Evolutionary conservation across 1,140 invertebrate species (phyloP).

Genomic region (Panagrolaimus sp.): DNA sequence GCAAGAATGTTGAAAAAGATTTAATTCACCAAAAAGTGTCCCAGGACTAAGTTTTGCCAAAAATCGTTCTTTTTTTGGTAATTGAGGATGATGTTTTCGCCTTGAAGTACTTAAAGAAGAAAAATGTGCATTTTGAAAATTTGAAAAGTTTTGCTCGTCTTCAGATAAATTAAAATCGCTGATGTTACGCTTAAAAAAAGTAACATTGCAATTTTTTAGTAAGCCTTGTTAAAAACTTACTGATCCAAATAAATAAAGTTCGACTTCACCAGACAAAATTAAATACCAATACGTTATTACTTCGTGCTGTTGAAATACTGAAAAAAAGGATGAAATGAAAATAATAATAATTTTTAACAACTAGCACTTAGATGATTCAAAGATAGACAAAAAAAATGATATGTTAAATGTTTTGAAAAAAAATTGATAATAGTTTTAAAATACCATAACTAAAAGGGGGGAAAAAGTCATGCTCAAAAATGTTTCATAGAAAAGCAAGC

Average conservation of each 20-base stretch:
- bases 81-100: conserved; percentile 3
- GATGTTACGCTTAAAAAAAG: conserved; percentile 5
- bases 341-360: too few species aligned
- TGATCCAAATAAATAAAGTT: conserved; percentile 34
- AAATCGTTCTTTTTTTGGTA: conserved; percentile 3
- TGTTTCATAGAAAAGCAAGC: not conserved
- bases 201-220: not conserved
- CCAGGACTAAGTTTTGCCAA: conserved; percentile 39
- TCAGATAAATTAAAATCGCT: conserved; percentile 20
- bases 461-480: not conserved
- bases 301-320: conserved; percentile 54
- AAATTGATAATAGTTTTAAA: not conserved
- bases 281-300: conserved; percentile 49
- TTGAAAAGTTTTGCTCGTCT: conserved; percentile 9
- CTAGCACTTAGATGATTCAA: too few species aligned
- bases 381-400: too few species aligned
- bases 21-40: conserved; percentile 50
- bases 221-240: too few species aligned
- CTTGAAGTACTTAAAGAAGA: not conserved
- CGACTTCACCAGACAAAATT: conserved; percentile 53
- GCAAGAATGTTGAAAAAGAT: conserved; percentile 41
- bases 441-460: conserved; percentile 4
- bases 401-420: too few species aligned
- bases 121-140: not conserved
- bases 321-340: conserved; percentile 26